Percentiles rank a stretch among this genome's conserved stretches.
Evolutionary conservation across 2,888 invertebrate species (phyloP).

Genomic region (Erannis defoliaria): DNA sequence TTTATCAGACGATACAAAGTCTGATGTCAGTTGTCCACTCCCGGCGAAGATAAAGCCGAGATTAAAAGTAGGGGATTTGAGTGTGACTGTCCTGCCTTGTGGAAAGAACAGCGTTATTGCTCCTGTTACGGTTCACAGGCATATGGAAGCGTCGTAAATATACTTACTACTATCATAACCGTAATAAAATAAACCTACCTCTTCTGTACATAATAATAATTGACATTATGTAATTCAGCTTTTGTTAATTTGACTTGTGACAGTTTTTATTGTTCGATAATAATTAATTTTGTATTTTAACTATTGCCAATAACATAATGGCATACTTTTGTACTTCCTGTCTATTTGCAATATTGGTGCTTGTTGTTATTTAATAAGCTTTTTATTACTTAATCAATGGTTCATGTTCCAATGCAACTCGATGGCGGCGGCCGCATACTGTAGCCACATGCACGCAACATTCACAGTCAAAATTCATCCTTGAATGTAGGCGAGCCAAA

Average conservation of each 20-base stretch:
- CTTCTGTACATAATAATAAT: constrained; percentile 54
- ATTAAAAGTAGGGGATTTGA: constrained; percentile 73
- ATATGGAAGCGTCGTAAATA: constrained; percentile 92
- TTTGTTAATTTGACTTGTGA: constrained; percentile 44
- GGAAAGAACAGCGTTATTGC: constrained; percentile 89
- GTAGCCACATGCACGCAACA: too few relatives aligned
- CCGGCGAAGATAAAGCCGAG: constrained; percentile 79
- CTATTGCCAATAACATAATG: constrained; percentile 15
- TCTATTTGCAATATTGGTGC: constrained; percentile 34
- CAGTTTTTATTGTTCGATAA: constrained; percentile 26
- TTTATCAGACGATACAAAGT: constrained; percentile 81
- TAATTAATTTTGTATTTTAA: constrained; percentile 20
- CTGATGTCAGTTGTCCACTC: constrained; percentile 87
- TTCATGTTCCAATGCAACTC: constrained; percentile 14
- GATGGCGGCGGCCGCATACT: not conserved
- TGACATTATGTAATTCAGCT: constrained; percentile 32
- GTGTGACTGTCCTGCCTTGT: constrained; percentile 82
- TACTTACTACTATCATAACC: constrained; percentile 18
- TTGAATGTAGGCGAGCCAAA: too few relatives aligned
- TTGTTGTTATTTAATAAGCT: constrained; percentile 23
- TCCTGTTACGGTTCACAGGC: constrained; percentile 95
- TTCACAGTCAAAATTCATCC: too few relatives aligned
- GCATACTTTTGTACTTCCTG: not conserved
- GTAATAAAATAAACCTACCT: constrained; percentile 63
- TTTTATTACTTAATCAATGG: constrained; percentile 19